Evolutionary conservation across 2,888 invertebrate species (phyloP), one percentile per base, ranked within the genome.

Genomic region (Rotaria magnacalcarata): DNA sequence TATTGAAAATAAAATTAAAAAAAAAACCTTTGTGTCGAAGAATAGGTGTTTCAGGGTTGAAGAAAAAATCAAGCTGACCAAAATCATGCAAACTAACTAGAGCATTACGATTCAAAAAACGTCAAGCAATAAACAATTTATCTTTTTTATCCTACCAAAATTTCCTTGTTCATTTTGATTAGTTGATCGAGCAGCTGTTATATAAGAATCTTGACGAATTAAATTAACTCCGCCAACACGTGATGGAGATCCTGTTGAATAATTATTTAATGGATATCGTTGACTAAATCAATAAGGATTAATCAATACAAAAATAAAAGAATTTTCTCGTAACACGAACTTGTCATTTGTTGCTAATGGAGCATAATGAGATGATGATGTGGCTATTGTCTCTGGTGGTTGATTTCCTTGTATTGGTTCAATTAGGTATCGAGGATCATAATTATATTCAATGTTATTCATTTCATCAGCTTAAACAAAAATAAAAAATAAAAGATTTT

Each of bases 151-250:
- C 67, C 4, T 67, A 67, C 67, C 67, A 34, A 67, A 67, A 67
- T 67, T 19, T 5, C 14, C 6, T 34, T 34, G 67, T 41, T 67
- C 67, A 47, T 80, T 80, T 43, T 24, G 24, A 24, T 47, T 21
- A 10, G 47, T 24, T 80, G 80, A 80, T 24, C 80, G 43, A 14
- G 47, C 80, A 80, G 80, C 80, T 47, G 80, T 80, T 80, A 80
- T 80, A 47, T 80, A 80, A 21, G 80, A 80, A 47, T 80, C 47
- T 80, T 80, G 80, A 47, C 80, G 80, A 80, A 80, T n/a, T 47
- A 80, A n/a, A 47, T 47, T 80, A 24, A 80, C 80, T 19, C 34
- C 34, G 7, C 16, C 5, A 27, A 34, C 16, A 24, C 80, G 80
- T n/a, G 80, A 43, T 80, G 80, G 24, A 80, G 43, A 47, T 27